phyloP scores from a whole-genome alignment of 2,113 vertebrate species.

The Oceanites oceanicus region DNA sequence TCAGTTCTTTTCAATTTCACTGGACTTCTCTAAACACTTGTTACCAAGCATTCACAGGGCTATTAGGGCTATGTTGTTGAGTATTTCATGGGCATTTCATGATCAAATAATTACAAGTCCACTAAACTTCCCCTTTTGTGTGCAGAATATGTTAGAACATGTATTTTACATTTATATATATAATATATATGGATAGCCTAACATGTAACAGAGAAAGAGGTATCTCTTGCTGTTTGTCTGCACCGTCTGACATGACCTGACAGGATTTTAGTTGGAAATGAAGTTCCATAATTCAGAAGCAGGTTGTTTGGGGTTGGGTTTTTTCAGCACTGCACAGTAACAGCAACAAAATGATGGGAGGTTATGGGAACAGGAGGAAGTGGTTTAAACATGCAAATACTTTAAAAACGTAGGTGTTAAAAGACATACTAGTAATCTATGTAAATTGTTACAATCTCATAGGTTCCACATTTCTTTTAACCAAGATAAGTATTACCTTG shows the following conservation, averaged over 20 bases:
- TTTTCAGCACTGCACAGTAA: not conserved
- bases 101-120: not conserved
- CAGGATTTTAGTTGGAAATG: constrained; percentile 14
- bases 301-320: not conserved
- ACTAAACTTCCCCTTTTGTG: not conserved
- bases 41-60: not conserved
- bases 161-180: not conserved
- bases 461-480: not conserved
- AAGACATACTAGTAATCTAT: not conserved
- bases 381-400: constrained; percentile 11
- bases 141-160: not conserved
- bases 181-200: not conserved
- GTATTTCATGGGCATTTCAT: not conserved
- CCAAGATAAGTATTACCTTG: not conserved
- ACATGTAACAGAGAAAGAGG: not conserved
- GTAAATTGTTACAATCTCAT: not conserved
- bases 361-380: constrained; percentile 1
- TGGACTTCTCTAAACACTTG: not conserved
- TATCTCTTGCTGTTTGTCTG: not conserved
- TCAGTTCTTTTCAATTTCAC: not conserved
- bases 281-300: not conserved
- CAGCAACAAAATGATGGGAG: not conserved
- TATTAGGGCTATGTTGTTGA: not conserved
- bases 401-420: not conserved
- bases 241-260: not conserved